Base-by-base conservation (phyloP, 2,113 vertebrate genomes). In the Sebastes fasciatus region DNA sequence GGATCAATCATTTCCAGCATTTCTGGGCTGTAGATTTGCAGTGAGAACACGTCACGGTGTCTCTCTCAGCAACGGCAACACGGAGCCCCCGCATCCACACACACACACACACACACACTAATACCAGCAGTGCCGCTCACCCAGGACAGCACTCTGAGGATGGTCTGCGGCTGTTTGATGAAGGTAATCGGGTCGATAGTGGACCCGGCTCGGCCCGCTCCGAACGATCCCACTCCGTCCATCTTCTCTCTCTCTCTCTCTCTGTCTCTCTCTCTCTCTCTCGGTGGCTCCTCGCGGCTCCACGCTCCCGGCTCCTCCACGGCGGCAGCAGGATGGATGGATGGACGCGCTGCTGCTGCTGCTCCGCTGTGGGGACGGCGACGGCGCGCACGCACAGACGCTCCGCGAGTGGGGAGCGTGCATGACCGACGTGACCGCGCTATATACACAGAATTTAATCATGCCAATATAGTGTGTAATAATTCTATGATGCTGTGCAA, bases 201-300 rank as follows among this genome's bases (percentile, higher is more conserved):
- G 67, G 96, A 93, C 86, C 98, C 98, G 55, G 97, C 94, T 83
- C 96, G 95, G 74, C 98, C 98, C 73, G 97, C 98, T 92, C 98
- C 98, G 81, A 98, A 99, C 79, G 98, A 98, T 86, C 96, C 95
- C 87, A 95, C 96, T 92, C 96, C 97, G 94, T 99, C 98, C 98
- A 99, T 99, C 89, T 95, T 61, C 58, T 61, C 6, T 40, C 11
- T 26, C 57, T 60, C 21, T 26, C 4, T 26, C n/a, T 21, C 55
- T 62, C 79, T 74, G 72, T 19, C 74, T 66, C 64, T 74, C 70
- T 12, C 42, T 64, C 65, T 73, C 77, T 79, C 81, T 86, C 76
- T 42, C 69, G 68, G 77, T 72, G 89, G 84, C 93, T 91, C 84
- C 88, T 87, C 65, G 76, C 82, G 64, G 83, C 85, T 90, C 88